Evolutionary conservation across 2,888 invertebrate genomes (phyloP).

Genomic region (Sinohyriopsis cumingii): DNA sequence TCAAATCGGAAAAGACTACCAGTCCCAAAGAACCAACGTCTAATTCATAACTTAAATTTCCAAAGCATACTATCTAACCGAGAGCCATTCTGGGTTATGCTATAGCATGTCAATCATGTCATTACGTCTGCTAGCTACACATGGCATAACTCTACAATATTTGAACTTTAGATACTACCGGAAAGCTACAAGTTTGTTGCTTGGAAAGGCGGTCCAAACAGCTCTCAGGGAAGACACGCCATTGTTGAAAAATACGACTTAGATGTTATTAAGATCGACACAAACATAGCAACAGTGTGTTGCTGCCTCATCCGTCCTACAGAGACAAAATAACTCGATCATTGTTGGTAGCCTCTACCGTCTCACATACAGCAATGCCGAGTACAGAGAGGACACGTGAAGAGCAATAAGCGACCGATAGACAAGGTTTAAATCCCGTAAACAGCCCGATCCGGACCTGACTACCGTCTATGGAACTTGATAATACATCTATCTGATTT

Average conservation of each 20-base stretch:
- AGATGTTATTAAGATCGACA: background rate
- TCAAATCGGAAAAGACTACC: background rate
- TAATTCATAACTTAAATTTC: constrained; percentile 9
- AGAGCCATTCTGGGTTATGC: constrained; percentile 7
- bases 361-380: constrained; percentile 15
- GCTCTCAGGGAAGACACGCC: constrained; percentile 1
- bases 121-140: background rate
- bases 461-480: no score
- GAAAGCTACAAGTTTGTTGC: constrained; percentile 4
- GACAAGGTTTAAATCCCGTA: background rate
- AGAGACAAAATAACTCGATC: constrained; percentile 11
- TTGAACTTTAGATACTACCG: background rate
- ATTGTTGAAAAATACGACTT: constrained; percentile 4
- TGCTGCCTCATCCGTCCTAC: constrained; percentile 14
- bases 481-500: no score
- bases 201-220: constrained; percentile 1
- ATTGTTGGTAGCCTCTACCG: constrained; percentile 15
- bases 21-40: background rate
- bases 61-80: constrained; percentile 13
- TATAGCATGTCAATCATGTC: constrained; percentile 6
- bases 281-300: constrained; percentile 9
- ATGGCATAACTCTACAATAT: background rate
- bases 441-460: no score
- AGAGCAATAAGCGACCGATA: background rate
- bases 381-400: constrained; percentile 8